phyloP scores from a whole-genome alignment of 2,113 vertebrate genomes.

The Anseranas semipalmata region DNA sequence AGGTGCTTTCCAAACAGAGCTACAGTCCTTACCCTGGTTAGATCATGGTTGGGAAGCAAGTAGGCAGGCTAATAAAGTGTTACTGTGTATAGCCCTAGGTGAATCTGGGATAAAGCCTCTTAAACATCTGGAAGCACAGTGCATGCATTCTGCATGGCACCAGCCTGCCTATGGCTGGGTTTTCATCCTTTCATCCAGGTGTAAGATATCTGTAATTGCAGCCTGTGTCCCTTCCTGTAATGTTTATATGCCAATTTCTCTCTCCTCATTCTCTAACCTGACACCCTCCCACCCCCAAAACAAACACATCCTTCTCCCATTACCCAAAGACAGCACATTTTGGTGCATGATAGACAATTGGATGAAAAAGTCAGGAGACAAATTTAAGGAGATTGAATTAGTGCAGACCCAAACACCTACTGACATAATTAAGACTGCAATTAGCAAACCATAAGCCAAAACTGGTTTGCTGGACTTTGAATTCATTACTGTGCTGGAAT shows the following conservation, averaged over 20 bases:
- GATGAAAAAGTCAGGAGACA: neutral
- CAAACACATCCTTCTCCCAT: accelerated
- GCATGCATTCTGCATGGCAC: neutral
- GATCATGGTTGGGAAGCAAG: neutral
- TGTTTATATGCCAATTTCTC: neutral
- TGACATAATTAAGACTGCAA: neutral
- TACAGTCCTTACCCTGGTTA: neutral
- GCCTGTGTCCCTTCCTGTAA: neutral
- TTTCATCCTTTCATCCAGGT: neutral
- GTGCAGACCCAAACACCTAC: neutral
- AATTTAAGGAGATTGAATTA: neutral
- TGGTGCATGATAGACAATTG: neutral
- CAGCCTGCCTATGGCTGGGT: accelerated
- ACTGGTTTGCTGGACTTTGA: neutral
- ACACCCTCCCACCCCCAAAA: neutral
- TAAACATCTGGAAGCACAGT: neutral
- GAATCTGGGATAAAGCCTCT: neutral
- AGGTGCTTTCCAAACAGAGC: neutral
- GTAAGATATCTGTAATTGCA: neutral
- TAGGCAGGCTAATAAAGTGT: neutral
- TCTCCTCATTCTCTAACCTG: neutral
- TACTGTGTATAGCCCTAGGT: neutral
- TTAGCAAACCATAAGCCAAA: neutral
- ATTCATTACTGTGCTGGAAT: neutral
- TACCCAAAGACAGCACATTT: neutral